Evolutionary conservation across 53 echinoderm and acorn worm genomes (phyloP), one percentile per base, ranked within the genome.

Genomic region (Luidia sarsii): DNA sequence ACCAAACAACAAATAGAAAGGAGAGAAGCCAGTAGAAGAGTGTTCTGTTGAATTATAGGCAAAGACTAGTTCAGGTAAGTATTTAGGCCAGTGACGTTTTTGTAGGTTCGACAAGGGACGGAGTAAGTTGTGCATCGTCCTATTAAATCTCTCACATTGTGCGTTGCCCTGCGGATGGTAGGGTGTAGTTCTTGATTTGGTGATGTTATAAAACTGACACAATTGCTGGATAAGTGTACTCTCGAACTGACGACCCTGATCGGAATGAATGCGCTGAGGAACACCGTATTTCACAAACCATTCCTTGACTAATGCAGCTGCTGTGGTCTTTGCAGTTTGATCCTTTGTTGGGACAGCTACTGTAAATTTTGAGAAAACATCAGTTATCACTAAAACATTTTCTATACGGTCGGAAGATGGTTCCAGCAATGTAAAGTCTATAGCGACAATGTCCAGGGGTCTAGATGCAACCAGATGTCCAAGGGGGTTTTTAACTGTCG

Each of bases 201-300:
- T 3, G 15, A 81, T 51, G 15, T 49, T 49, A 53, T 66, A 81
- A 0, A 81, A 0, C 28, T 23, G 5, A 20, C 77, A 75, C 28
- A 75, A 34, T 29, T 81, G 64, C 25, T 52, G 31, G 33, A 93
- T 85, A 33, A 93, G 24, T 0, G 49, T 54, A 25, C 90, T 87
- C 48, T 93, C 94, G 30, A 93, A 93, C 65, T 90, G 86, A 4
- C 87, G 57, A 7, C 90, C 90, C 50, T 93, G 93, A 57, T 93
- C 93, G 50, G 86, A 86, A 39, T 93, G 94, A 7, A 90, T 48
- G 19, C 85, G 35, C 2, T 36, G 25, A 15, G 90, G 94, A 8
- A 89, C 79, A 0, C 94, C 94, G 75, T 83, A 90, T 2, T 80
- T 75, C 0, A 83, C 75, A 63, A 93, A 93, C 87, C 90, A 93